Percentiles rank a stretch among this genome's conserved stretches.
Conservation (phyloP, 2,888 invertebrate genomes). For the Luperina testacea region DNA sequence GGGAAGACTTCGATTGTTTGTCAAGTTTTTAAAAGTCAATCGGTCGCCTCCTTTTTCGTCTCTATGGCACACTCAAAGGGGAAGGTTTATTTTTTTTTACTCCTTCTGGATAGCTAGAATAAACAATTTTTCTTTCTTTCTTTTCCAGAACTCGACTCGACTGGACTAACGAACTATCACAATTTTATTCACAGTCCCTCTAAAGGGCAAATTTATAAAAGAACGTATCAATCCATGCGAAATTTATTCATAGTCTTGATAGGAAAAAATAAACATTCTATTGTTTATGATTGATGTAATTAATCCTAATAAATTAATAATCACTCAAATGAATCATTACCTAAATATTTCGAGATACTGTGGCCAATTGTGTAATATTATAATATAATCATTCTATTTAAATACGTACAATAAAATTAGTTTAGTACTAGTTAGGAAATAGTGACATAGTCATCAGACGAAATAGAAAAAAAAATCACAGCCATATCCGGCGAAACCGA, state of each 20-base stretch:
- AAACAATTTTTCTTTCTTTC: too few relatives aligned
- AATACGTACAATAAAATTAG: neutral
- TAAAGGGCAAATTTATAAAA: neutral
- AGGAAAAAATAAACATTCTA: neutral
- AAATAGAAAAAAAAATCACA: neutral
- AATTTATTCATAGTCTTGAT: neutral
- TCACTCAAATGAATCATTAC: neutral
- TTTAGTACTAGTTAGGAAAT: neutral
- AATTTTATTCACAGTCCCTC: too few relatives aligned
- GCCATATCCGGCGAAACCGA: constrained; percentile 52
- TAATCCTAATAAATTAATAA: neutral
- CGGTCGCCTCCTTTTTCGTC: neutral
- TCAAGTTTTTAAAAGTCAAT: neutral
- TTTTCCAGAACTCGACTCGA: neutral
- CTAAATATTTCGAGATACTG: neutral
- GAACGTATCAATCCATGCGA: neutral
- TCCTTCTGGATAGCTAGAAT: neutral
- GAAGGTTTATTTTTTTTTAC: neutral
- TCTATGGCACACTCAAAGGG: neutral
- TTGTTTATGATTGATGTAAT: neutral
- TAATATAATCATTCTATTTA: neutral
- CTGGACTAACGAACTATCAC: neutral
- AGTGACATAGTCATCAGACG: neutral
- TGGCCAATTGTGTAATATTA: constrained; percentile 2
- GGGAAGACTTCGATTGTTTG: neutral